Base-by-base conservation (phyloP, 2,888 invertebrate genomes). In the Drosophila emarginata region DNA sequence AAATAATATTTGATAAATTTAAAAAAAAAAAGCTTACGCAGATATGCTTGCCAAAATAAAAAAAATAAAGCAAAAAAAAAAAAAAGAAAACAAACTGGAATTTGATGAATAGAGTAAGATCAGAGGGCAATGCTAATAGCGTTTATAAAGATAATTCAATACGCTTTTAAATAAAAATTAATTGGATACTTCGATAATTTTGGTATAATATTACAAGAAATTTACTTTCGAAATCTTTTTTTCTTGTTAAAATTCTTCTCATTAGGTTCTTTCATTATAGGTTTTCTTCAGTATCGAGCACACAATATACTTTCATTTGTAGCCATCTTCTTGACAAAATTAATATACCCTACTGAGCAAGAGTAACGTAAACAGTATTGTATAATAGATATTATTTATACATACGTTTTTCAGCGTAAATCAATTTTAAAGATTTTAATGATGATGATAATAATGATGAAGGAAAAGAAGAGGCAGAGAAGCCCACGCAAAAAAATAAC, bases 301-400 rank as follows among this genome's bases (percentile, higher is more conserved):
- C 23, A 23, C 23, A 4, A n/a, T 26, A 5, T 26, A 5, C 26
- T 26, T 4, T 26, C 6, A 26, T 26, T 26, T 26, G 1, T 0
- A 26, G 4, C 5, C 4, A 26, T 5, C 5, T 39, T n/a, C 40
- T 9, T 45, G 18, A 4, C 11, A 18, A 45, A 18, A 45, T 45
- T 4, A 0, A 45, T 21, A 45, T 45, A 21, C 45, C 11, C 18
- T 45, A 2, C 11, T 12, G 4, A 45, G 59, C 57, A 67, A 72
- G 61, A 56, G 74, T 67, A 62, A 76, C 68, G 64, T 67, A 78
- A 77, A 70, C 69, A 67, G 61, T 75, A 63, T 78, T 71, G 65
- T 64, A 76, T 73, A 78, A 67, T 71, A 76, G 68, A 71, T 73
- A 62, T 37, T 67, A 37, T 61, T 60, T 59, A 51, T 40, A n/a